phyloP scores from a whole-genome alignment of 2,113 vertebrate species.

The Lophura nycthemera region DNA sequence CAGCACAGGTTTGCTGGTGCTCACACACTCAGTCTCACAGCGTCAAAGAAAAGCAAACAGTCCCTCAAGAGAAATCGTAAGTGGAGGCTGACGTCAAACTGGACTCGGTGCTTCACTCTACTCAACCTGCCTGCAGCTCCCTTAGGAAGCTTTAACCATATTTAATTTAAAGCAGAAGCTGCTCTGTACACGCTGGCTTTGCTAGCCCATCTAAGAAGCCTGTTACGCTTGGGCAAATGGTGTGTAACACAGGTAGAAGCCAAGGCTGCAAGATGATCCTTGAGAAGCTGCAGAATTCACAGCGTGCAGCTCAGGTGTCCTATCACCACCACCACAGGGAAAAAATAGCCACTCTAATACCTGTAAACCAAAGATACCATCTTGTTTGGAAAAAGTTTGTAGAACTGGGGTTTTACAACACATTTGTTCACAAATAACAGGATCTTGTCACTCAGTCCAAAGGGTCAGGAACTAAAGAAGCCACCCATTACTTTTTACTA shows the following conservation, averaged over 20 bases:
- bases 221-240: background rate
- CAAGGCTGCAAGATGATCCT: background rate
- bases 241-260: background rate
- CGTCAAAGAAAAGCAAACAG: background rate
- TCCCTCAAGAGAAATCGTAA: background rate
- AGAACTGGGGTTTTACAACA: background rate
- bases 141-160: background rate
- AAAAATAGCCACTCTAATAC: background rate
- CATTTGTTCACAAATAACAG: background rate
- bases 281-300: rapidly evolving
- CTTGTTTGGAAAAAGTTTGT: background rate
- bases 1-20: background rate
- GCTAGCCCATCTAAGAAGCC: background rate
- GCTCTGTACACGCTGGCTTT: background rate
- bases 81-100: background rate
- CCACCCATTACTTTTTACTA: background rate
- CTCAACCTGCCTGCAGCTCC: background rate
- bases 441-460: background rate
- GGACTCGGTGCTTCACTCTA: background rate
- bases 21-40: background rate
- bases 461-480: background rate
- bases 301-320: background rate
- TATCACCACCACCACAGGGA: background rate
- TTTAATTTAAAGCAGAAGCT: background rate
- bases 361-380: background rate